Evolutionary conservation across 1,140 invertebrate genomes (phyloP), one percentile per base, ranked within the genome.

Genomic region (Drosophila sp.): DNA sequence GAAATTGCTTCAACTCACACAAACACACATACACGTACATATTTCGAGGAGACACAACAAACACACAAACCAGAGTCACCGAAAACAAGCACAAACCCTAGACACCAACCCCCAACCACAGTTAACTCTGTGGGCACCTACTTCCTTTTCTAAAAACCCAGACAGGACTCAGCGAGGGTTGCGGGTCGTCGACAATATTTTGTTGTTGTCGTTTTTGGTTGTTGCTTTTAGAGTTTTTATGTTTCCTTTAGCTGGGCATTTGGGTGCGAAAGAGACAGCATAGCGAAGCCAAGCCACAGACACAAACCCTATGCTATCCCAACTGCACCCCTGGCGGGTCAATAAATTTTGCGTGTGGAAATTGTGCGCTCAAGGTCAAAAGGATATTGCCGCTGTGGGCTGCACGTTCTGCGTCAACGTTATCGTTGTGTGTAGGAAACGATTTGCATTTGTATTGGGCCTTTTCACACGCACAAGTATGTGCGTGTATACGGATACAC

Each of bases 321-420:
- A 14, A 1, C 48, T 6, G 2, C 0, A 8, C 6, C 29, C 4
- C 29, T 2, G 54, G 32, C 56, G 58, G 90, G 90, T 91, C 90
- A 91, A 87, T 91, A 91, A 90, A 91, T 90, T 91, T 80, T 87
- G 74, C 77, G 89, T 87, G 76, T 84, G 89, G 80, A 83, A 90
- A 91, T 91, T 76, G 74, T 56, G 72, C 54, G 79, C 80, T 91
- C 90, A 91, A 91, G 90, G 90, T 91, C 90, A 91, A 91, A 91
- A 91, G 90, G 90, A 91, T 91, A 91, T 91, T 91, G 90, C 75
- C 83, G 50, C 64, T 21, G 50, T 36, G 50, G 29, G 50, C 29
- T 53, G 64, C n/a, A 50, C 13, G 27, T 13, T 34, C 13, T 34
- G 66, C 66, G 16, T 59, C 57, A 21, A 53, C 43, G 32, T 36